phyloP scores from a whole-genome alignment of 2,113 vertebrate genomes.

The Syngnathoides biaculeatus region DNA sequence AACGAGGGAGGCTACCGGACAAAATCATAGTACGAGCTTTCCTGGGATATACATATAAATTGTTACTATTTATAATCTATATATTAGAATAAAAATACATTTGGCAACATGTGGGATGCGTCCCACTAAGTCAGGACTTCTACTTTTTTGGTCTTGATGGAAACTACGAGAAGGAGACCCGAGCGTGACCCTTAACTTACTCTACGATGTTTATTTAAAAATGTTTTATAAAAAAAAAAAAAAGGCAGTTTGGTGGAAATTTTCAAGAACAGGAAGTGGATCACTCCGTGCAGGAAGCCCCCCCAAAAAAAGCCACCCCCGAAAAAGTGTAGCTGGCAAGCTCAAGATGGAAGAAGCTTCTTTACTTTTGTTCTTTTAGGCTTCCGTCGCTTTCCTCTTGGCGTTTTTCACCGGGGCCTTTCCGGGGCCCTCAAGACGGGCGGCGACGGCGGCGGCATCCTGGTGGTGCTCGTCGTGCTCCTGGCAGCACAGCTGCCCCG shows the following conservation, averaged over 20 bases:
- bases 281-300: slow-evolving; percentile 81
- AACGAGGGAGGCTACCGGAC: neutral
- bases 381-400: slow-evolving; percentile 64
- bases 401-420: slow-evolving; percentile 41
- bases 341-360: too few species aligned
- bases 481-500: slow-evolving; percentile 82
- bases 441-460: neutral
- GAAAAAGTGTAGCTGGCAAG: slow-evolving; percentile 19
- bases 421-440: slow-evolving; percentile 39
- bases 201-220: neutral
- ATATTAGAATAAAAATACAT: slow-evolving; percentile 48
- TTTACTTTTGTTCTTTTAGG: slow-evolving; percentile 29
- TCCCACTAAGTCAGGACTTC: neutral
- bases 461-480: slow-evolving; percentile 81
- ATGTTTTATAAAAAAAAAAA: neutral
- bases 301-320: slow-evolving; percentile 13
- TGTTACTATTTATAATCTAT: slow-evolving; percentile 46
- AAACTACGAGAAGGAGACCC: neutral
- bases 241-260: slow-evolving; percentile 30
- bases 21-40: slow-evolving; percentile 18
- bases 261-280: slow-evolving; percentile 50
- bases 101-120: slow-evolving; percentile 50
- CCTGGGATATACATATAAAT: slow-evolving; percentile 63
- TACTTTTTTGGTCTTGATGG: slow-evolving; percentile 2
- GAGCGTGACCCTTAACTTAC: neutral